phyloP scores from a whole-genome alignment of 2,113 vertebrate genomes.

The human (Homo sapiens) region GRCh38 chr12:61820501-61821000 shows the following conservation, averaged over 20 bases:
- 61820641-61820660: neutral
- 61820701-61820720: neutral
- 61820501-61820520: neutral
- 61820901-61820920: slow-evolving; percentile 2
- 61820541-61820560: fast-evolving
- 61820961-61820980: neutral
- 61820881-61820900: neutral
- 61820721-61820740: neutral
- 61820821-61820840: neutral
- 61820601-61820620: neutral
- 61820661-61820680: neutral
- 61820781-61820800: neutral
- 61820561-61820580: neutral
- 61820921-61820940: neutral
- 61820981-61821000: neutral
- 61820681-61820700: neutral
- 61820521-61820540: neutral
- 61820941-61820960: neutral
- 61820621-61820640: neutral
- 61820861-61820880: neutral
- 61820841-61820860: neutral
- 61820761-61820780: neutral
- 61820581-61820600: neutral
- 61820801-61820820: neutral
- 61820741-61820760: neutral